Evolutionary conservation across 1,140 invertebrate species (phyloP).

Genomic region (Odontomachus brunneus): DNA sequence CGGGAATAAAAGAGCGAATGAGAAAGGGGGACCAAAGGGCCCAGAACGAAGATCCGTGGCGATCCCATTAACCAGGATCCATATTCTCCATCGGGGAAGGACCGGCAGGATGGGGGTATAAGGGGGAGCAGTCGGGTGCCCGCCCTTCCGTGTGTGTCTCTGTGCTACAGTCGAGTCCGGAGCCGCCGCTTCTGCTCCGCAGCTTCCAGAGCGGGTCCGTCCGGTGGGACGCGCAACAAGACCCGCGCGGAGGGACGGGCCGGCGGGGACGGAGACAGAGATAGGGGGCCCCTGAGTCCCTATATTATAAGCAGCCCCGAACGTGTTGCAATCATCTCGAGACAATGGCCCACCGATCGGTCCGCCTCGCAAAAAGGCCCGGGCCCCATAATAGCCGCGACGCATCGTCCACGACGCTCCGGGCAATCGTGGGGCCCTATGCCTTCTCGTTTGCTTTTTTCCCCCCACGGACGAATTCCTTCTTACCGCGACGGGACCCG

Average conservation of each 20-base stretch:
- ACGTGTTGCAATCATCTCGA: slow-evolving; percentile 85
- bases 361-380: slow-evolving; percentile 81
- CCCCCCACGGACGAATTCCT: slow-evolving; percentile 52
- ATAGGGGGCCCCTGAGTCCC: slow-evolving; percentile 71
- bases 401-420: slow-evolving; percentile 77
- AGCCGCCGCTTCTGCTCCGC: slow-evolving; percentile 68
- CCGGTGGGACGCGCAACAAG: slow-evolving; percentile 43
- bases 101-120: neutral
- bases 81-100: slow-evolving; percentile 57
- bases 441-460: slow-evolving; percentile 52
- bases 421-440: slow-evolving; percentile 58
- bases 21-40: slow-evolving; percentile 34
- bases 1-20: slow-evolving; percentile 32
- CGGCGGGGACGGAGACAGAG: slow-evolving; percentile 61
- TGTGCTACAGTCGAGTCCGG: slow-evolving; percentile 57
- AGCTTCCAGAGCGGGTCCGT: slow-evolving; percentile 50
- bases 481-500: slow-evolving; percentile 50
- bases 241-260: slow-evolving; percentile 46
- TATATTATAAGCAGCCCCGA: slow-evolving; percentile 84
- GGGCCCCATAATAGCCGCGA: slow-evolving; percentile 83
- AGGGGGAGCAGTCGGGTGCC: slow-evolving; percentile 62
- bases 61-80: slow-evolving; percentile 73
- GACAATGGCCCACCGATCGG: slow-evolving; percentile 82
- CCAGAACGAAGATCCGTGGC: slow-evolving; percentile 58
- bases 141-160: slow-evolving; percentile 75